phyloP scores from a whole-genome alignment of 2,888 invertebrate genomes.

The Phyllotreta cruciferae region DNA sequence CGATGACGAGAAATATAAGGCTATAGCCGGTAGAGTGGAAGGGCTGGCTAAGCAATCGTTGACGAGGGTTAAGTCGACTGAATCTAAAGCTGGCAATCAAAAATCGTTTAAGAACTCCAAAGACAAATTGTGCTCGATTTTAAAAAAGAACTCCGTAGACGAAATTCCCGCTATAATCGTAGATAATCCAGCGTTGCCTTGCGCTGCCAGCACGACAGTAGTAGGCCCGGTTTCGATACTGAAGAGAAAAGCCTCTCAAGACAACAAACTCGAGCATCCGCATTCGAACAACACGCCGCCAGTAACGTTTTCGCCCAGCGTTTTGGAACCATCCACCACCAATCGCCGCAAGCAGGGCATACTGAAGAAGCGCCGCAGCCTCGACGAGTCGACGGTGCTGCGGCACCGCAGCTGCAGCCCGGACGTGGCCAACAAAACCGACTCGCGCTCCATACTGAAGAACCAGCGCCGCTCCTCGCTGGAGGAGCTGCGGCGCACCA shows the following conservation, averaged over 20 bases:
- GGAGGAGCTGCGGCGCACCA: constrained; percentile 71
- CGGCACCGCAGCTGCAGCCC: constrained; percentile 74
- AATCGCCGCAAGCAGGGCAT: constrained; percentile 76
- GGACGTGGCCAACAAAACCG: constrained; percentile 69
- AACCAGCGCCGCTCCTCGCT: constrained; percentile 73
- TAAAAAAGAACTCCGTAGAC: constrained; percentile 71
- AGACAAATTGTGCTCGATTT: constrained; percentile 63
- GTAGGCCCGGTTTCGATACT: constrained; percentile 65
- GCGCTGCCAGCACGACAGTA: constrained; percentile 37
- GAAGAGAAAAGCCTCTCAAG: constrained; percentile 64
- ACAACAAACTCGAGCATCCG: constrained; percentile 53
- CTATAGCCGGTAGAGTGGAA: constrained; percentile 67
- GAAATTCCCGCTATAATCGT: constrained; percentile 51
- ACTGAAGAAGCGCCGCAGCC: constrained; percentile 81
- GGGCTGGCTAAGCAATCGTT: constrained; percentile 72
- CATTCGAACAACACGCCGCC: constrained; percentile 66
- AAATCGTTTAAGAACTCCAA: constrained; percentile 20
- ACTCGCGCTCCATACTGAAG: constrained; percentile 72
- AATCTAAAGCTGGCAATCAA: constrained; percentile 53
- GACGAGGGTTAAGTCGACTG: constrained; percentile 73
- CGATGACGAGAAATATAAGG: constrained; percentile 45
- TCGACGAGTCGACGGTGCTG: constrained; percentile 79
- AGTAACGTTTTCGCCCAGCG: constrained; percentile 81
- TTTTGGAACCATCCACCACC: constrained; percentile 70
- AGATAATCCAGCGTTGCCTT: constrained; percentile 35